Base-by-base conservation (phyloP, 2,888 invertebrate species). In the Drosophila demipolita region DNA sequence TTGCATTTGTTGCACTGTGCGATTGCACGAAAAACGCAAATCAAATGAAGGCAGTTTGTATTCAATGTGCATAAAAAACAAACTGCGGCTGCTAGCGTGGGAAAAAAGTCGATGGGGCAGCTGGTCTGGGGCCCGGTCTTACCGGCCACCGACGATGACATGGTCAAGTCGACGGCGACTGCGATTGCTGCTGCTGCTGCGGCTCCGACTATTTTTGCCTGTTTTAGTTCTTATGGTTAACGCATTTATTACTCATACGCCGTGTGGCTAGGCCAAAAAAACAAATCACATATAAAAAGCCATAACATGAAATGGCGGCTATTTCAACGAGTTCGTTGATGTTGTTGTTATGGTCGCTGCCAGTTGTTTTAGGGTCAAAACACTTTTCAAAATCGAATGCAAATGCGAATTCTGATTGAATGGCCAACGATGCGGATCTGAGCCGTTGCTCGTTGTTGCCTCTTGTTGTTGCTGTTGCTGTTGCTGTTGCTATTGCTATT, bases 241-340 rank as follows among this genome's bases (percentile, higher is more conserved):
- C 71, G 74, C 71, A 86, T 66, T 78, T 64, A 82, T 83, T 86
- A 82, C 83, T 82, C 83, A 87, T 85, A 68, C 78, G 83, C 73
- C 74, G 80, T 68, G 72, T 78, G 78, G 71, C 77, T 48, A 11
- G 48, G 32, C 26, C 32, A 61, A 55, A 45, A 33, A 26, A 20
- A 49, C 53, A 62, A n/a, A 53, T 29, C 15, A 36, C 7, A 33
- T 52, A 53, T 7, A 55, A 35, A 38, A 33, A 20, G 33, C 7
- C 15, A 26, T 23, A 60, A 61, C 66, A 73, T 48, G 29, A 49
- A 61, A 61, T 35, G 57, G 61, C 64, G 55, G 45, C 62, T 26
- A 59, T 32, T 58, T 62, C 35, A 59, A 54, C 61, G 23, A 52
- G 12, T 15, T 50, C 45, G 40, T 55, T 54, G 7, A 49, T 48